Evolutionary conservation across 2,888 invertebrate species (phyloP).

Genomic region (Ophioninae sp.): DNA sequence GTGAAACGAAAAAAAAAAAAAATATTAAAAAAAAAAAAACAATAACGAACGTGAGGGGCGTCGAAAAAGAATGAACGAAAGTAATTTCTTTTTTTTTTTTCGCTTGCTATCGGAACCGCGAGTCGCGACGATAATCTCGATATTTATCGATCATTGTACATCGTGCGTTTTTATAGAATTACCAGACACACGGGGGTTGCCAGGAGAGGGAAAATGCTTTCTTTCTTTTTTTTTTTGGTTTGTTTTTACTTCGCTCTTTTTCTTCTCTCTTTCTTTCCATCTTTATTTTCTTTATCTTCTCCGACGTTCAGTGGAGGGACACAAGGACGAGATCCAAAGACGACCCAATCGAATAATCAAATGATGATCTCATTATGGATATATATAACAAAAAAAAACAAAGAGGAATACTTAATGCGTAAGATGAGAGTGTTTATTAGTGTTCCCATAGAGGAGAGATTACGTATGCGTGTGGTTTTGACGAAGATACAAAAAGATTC

Average conservation of each 20-base stretch:
- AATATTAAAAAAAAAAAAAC: background rate
- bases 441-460: conserved; percentile 53
- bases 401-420: conserved; percentile 77
- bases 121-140: conserved; percentile 14
- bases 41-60: conserved; percentile 1
- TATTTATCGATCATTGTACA: conserved; percentile 15
- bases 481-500: background rate
- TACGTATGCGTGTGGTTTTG: background rate
- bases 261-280: background rate
- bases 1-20: conserved; percentile 5
- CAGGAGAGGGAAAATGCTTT: conserved; percentile 41
- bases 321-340: conserved; percentile 80
- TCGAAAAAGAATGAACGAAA: conserved; percentile 1
- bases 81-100: conserved; percentile 13
- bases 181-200: conserved; percentile 48
- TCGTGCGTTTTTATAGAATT: background rate
- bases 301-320: conserved; percentile 66
- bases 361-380: conserved; percentile 81
- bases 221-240: background rate
- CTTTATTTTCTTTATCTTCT: background rate
- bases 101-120: background rate
- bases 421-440: conserved; percentile 65
- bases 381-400: conserved; percentile 67
- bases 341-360: conserved; percentile 81
- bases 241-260: conserved; percentile 31